phyloP scores from a whole-genome alignment of 2,888 invertebrate genomes.

The Heliconius ethilla region DNA sequence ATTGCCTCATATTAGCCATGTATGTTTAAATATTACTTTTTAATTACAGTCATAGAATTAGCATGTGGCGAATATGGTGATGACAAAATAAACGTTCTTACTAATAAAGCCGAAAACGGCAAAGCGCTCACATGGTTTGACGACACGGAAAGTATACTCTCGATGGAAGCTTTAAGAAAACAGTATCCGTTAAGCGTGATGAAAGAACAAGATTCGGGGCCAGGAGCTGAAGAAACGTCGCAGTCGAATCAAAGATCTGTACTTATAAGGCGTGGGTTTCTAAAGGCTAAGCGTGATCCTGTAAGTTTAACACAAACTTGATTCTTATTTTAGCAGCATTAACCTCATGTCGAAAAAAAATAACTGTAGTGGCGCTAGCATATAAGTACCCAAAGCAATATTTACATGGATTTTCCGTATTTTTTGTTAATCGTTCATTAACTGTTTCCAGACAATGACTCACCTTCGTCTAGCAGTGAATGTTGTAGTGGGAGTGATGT shows the following conservation, averaged over 20 bases:
- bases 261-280: constrained; percentile 85
- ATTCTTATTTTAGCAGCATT: too few species aligned
- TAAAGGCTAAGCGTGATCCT: constrained; percentile 88
- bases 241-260: constrained; percentile 87
- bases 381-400: too few species aligned
- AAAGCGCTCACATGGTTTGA: constrained; percentile 86
- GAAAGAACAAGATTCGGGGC: constrained; percentile 66
- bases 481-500: constrained; percentile 87
- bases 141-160: constrained; percentile 78
- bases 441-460: constrained; percentile 85
- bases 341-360: too few species aligned
- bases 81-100: constrained; percentile 86
- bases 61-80: constrained; percentile 95
- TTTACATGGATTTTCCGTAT: too few species aligned
- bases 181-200: constrained; percentile 78
- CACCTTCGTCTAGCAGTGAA: constrained; percentile 89
- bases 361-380: too few species aligned
- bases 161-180: constrained; percentile 82
- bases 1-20: background rate
- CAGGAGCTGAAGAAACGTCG: constrained; percentile 85
- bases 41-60: constrained; percentile 91
- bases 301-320: constrained; percentile 66
- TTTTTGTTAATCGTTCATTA: background rate
- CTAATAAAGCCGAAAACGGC: constrained; percentile 87
- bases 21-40: background rate